Conservation (phyloP, 2,888 invertebrate species). For the Agapetus fuscipes region DNA sequence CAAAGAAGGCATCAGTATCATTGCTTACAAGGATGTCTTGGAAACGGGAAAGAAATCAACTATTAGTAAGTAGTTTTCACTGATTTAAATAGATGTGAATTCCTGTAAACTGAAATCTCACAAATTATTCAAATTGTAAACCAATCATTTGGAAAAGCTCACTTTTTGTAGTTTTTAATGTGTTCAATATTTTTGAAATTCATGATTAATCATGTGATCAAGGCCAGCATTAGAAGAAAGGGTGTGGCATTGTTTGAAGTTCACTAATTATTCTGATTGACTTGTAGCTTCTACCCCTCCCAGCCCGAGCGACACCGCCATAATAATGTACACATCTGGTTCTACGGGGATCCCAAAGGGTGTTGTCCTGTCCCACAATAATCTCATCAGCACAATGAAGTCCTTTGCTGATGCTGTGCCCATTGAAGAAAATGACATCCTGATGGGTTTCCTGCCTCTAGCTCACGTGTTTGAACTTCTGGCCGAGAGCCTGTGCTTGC, state of each 20-base stretch:
- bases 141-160: too few relatives aligned
- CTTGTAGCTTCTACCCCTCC: slow-evolving; percentile 52
- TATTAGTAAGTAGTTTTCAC: slow-evolving; percentile 30
- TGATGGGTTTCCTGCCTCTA: slow-evolving; percentile 92
- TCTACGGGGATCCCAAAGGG: slow-evolving; percentile 95
- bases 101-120: too few relatives aligned
- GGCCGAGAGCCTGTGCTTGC: slow-evolving; percentile 77
- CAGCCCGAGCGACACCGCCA: slow-evolving; percentile 70
- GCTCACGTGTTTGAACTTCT: slow-evolving; percentile 96
- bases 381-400: slow-evolving; percentile 70
- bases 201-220: too few relatives aligned
- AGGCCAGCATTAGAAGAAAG: too few relatives aligned
- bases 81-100: too few relatives aligned
- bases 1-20: slow-evolving; percentile 60
- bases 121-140: too few relatives aligned
- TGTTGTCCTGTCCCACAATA: slow-evolving; percentile 71
- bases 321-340: slow-evolving; percentile 98
- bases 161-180: slow-evolving; percentile 6
- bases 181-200: too few relatives aligned
- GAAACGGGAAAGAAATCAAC: slow-evolving; percentile 32
- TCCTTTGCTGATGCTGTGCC: slow-evolving; percentile 71
- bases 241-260: too few relatives aligned
- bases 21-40: slow-evolving; percentile 60
- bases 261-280: too few relatives aligned
- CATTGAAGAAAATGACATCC: slow-evolving; percentile 64